These are phyloP conservation scores for Odontocolon sp. DNA, from an alignment of 2,888 invertebrate genomes.

Conservation along the genomic window DNA sequence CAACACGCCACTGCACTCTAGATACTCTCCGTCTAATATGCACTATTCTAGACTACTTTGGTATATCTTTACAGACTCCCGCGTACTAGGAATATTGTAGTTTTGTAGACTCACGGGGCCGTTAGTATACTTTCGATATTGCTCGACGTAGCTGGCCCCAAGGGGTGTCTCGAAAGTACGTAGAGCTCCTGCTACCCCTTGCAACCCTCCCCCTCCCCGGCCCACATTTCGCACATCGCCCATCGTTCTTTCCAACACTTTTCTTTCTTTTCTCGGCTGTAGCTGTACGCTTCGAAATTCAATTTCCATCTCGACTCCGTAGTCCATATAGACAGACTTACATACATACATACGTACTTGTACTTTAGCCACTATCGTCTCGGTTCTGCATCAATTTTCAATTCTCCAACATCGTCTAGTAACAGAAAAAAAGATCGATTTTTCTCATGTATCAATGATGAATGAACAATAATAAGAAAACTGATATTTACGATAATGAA, in stretches of 20 bases:
- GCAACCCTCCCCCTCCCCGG: conserved; percentile 2
- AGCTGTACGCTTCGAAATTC: conserved; percentile 43
- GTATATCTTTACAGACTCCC: conserved; percentile 32
- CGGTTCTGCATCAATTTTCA: conserved; percentile 27
- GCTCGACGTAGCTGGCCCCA: conserved; percentile 55
- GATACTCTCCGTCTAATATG: conserved; percentile 49
- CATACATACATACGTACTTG: background rate
- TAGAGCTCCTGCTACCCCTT: conserved; percentile 14
- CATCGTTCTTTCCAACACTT: conserved; percentile 30
- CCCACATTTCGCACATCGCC: conserved; percentile 15
- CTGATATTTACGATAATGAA: no score
- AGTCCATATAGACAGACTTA: conserved; percentile 2
- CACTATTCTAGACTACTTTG: conserved; percentile 39
- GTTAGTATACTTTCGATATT: conserved; percentile 71
- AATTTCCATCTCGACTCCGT: conserved; percentile 47
- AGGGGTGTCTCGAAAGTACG: conserved; percentile 64
- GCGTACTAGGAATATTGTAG: conserved; percentile 29
- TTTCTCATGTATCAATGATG: no score
- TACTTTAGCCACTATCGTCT: conserved; percentile 20
- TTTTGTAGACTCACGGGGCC: conserved; percentile 52
- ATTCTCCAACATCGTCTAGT: background rate
- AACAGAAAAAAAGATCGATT: background rate
- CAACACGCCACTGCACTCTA: conserved; percentile 67
- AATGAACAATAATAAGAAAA: no score
- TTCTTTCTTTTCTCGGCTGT: conserved; percentile 30